A percentile compares a stretch with the other conserved stretches of the same genome.
Conservation (phyloP, 2,888 invertebrate species). For the Globia sparganii region DNA sequence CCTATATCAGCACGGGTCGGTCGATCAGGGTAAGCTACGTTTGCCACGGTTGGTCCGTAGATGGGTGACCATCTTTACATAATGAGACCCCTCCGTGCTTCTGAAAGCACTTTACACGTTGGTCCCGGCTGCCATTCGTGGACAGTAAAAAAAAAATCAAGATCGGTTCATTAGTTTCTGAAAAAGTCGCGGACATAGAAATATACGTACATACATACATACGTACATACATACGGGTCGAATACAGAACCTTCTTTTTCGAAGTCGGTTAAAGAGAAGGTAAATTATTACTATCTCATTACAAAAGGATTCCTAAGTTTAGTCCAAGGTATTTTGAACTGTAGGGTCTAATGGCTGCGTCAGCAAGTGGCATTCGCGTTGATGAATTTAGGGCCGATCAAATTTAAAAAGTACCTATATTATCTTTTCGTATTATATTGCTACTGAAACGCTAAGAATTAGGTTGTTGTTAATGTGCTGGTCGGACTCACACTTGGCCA, state of each 20-base stretch:
- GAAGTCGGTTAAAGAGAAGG: too few relatives aligned
- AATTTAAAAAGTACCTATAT: neutral
- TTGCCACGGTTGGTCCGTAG: neutral
- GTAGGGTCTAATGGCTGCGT: neutral
- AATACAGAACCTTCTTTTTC: too few relatives aligned
- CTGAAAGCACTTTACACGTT: too few relatives aligned
- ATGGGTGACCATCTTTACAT: neutral
- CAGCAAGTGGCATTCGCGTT: neutral
- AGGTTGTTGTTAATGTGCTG: too few relatives aligned
- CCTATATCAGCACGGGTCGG: neutral
- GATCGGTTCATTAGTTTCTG: too few relatives aligned
- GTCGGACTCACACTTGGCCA: neutral
- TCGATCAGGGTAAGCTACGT: neutral
- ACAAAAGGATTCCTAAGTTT: neutral
- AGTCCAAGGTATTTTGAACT: neutral
- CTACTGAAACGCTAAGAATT: neutral
- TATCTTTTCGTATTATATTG: neutral
- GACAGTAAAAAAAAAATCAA: too few relatives aligned
- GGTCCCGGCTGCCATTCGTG: neutral
- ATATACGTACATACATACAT: too few relatives aligned
- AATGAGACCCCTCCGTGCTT: neutral
- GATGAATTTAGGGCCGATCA: neutral
- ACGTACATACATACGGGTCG: too few relatives aligned
- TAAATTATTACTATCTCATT: neutral
- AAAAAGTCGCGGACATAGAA: too few relatives aligned